Percentiles rank a stretch among this genome's conserved stretches.
These are phyloP conservation scores for Bungarus multicinctus DNA, from an alignment of 2,113 vertebrate genomes.

Conservation along the genomic window DNA sequence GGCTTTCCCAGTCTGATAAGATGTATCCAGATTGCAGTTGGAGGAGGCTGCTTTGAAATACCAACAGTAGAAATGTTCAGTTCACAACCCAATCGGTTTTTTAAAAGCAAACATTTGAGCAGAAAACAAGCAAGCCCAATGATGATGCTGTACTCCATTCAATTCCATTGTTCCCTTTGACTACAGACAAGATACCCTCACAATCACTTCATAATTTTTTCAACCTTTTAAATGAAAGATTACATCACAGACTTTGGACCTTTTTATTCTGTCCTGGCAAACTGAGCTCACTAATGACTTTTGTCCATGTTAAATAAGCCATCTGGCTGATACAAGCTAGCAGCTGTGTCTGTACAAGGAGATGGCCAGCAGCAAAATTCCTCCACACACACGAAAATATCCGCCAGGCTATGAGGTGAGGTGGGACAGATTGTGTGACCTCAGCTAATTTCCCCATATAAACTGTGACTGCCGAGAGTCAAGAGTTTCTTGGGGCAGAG, in stretches of 20 bases:
- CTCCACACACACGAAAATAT: neutral
- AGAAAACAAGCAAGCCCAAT: neutral
- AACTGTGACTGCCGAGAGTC: neutral
- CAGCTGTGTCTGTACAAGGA: neutral
- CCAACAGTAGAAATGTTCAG: neutral
- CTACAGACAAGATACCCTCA: neutral
- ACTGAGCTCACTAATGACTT: constrained; percentile 39
- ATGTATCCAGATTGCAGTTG: neutral
- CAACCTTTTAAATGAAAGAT: neutral
- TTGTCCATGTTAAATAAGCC: constrained; percentile 20
- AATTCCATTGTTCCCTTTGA: neutral
- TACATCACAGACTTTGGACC: constrained; percentile 22
- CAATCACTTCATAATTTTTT: neutral
- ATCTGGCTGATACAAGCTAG: constrained; percentile 28
- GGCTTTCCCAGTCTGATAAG: neutral
- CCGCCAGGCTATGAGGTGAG: neutral
- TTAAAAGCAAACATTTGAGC: neutral
- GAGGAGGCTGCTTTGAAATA: neutral
- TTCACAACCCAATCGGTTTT: neutral
- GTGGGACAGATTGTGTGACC: neutral
- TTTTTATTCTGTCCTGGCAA: constrained; percentile 23
- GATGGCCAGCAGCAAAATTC: neutral
- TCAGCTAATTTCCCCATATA: neutral
- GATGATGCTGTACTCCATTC: neutral
- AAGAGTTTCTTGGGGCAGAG: neutral